Base-by-base conservation (phyloP, 2,113 vertebrate species). In the Podiceps cristatus region DNA sequence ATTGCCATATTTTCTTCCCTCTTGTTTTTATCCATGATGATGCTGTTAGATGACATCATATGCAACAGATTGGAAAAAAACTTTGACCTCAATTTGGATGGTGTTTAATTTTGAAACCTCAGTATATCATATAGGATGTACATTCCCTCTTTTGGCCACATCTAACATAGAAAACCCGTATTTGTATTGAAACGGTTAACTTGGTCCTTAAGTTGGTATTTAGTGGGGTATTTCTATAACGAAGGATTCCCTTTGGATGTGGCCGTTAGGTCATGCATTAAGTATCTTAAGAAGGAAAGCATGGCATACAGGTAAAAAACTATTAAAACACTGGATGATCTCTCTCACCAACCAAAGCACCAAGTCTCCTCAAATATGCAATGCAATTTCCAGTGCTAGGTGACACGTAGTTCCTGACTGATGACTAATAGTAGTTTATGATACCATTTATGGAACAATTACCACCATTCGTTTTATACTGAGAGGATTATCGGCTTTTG, bases 401-500 rank as follows among this genome's bases (percentile, higher is more conserved):
- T 5, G 17, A 35, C 49, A 18, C 28, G 47, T 53, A 83, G 90
- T 92, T 86, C 76, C 67, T 89, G 33, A 18, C 40, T 86, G 92
- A 69, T 63, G 86, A 88, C 59, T 91, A 91, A 95, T 56, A 35
- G 64, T 67, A 63, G 33, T 68, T 96, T 84, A 75, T 76, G 55
- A 75, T 60, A 49, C 80, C 88, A 35, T 33, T 96, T 79, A 60
- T 42, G 75, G 82, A 92, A 90, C 75, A 96, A 96, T 95, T 92
- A 62, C 66, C 0, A 0, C 55, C 9, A 22, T 60, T 96, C 5
- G 0, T 94, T 96, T 96, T 92, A 55, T 44, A 72, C 74, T 25
- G n/a, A 69, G 89, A 77, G 78, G 93, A 63, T 72, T 96, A 96
- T 91, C 74, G 62, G 59, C n/a, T 95, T 95, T 91, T 55, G 72